Base-by-base conservation (phyloP, 1,140 invertebrate genomes). In the Pseudomyrmex pallidus region DNA sequence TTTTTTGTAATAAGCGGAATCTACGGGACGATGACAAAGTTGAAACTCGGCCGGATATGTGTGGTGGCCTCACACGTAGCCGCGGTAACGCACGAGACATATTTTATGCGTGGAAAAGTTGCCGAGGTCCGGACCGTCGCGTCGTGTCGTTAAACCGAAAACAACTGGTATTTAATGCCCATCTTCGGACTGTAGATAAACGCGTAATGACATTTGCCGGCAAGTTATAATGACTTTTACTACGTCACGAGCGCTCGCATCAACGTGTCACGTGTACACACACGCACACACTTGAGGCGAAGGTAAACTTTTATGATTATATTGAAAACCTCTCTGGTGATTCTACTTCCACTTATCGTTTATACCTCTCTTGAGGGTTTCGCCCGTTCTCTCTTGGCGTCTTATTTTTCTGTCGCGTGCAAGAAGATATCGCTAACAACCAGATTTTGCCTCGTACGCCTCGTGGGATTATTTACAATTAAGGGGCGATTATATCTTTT, bases 301-400 rank as follows among this genome's bases (percentile, higher is more conserved):
- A 66, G 66, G 76, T 80, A 84, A 84, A 84, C 83, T 84, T 82
- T 84, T 70, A 82, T 84, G 77, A 84, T 84, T 84, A 84, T 82
- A 82, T 84, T 84, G 76, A 82, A 84, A 82, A 82, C 62, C 76
- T 80, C 82, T 68, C 82, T 35, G 64, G 54, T 64, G 67, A 67
- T 64, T 74, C 70, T 74, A 73, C 70, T 61, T 82, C 35, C 70
- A 74, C 78, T 82, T 82, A 74, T 12, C 78, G 57, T 80, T 73
- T 74, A 82, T 82, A 82, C 70, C 48, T 20, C 70, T 74, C 72
- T 63, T 20, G 78, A 74, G 72, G 35, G 15, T 63, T 63, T 17
- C 25, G 78, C 54, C 77, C 56, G 7, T 25, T n/a, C 46, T 52
- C 46, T 3, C 13, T 22, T 22, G 22, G 46, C 46, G 22, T 64